Evolutionary conservation across 2,888 invertebrate species (phyloP).

Genomic region (Oegoconia quadripuncta): DNA sequence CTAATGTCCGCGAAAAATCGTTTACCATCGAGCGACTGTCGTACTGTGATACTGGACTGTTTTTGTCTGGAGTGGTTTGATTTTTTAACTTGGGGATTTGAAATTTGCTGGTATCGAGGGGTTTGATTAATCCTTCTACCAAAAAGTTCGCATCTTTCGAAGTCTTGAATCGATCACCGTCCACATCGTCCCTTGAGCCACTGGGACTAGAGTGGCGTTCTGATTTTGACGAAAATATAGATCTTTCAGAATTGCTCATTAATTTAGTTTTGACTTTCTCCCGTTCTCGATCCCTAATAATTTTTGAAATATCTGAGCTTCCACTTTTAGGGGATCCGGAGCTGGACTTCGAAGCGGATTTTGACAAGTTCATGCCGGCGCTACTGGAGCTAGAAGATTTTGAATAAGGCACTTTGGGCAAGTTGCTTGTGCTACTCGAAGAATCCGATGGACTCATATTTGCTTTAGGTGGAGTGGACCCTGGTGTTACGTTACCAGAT

Average conservation of each 20-base stretch:
- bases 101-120: constrained; percentile 88
- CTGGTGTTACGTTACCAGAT: constrained; percentile 50
- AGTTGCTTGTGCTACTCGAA: constrained; percentile 40
- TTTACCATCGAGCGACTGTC: constrained; percentile 66
- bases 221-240: constrained; percentile 81
- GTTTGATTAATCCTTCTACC: constrained; percentile 88
- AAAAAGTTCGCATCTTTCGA: constrained; percentile 81
- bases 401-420: constrained; percentile 71
- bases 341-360: constrained; percentile 70
- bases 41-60: constrained; percentile 59
- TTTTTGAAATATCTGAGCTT: constrained; percentile 76
- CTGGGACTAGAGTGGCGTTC: constrained; percentile 84
- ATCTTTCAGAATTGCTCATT: constrained; percentile 80
- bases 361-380: constrained; percentile 67
- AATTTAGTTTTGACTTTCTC: constrained; percentile 80
- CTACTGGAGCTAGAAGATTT: constrained; percentile 63
- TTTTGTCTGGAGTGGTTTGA: constrained; percentile 70
- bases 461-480: constrained; percentile 68
- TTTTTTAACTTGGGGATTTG: constrained; percentile 89
- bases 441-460: constrained; percentile 62
- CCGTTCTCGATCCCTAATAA: constrained; percentile 80
- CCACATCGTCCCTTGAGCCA: constrained; percentile 81
- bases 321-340: constrained; percentile 81
- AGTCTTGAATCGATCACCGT: constrained; percentile 81
- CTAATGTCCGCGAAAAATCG: constrained; percentile 63